Conservation (phyloP, 2,888 invertebrate species). For the Leptinotarsa haldemani region DNA sequence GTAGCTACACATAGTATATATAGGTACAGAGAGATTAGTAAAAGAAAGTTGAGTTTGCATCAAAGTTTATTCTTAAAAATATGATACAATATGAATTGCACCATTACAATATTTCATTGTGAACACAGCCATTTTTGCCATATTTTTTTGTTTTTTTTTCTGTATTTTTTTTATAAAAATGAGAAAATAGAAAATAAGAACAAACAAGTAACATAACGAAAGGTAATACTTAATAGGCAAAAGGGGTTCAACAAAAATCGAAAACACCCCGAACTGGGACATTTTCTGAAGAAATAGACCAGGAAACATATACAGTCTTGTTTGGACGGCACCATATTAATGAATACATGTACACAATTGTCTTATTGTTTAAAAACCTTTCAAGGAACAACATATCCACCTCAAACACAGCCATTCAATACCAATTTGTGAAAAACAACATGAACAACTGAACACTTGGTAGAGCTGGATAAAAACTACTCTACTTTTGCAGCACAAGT, state of each 20-base stretch:
- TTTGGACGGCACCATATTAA: conserved; percentile 9
- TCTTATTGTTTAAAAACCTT: neutral
- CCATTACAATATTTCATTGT: conserved; percentile 26
- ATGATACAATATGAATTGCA: conserved; percentile 34
- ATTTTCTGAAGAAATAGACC: conserved; percentile 8
- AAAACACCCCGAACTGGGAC: neutral
- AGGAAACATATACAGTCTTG: conserved; percentile 1
- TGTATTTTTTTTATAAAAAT: conserved; percentile 24
- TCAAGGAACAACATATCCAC: neutral
- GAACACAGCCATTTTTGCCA: conserved; percentile 43
- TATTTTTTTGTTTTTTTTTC: conserved; percentile 26
- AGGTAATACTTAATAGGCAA: conserved; percentile 35
- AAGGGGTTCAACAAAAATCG: conserved; percentile 28
- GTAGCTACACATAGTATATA: neutral
- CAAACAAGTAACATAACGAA: conserved; percentile 22
- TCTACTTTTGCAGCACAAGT: neutral
- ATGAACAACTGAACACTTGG: neutral
- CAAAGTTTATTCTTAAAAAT: conserved; percentile 37
- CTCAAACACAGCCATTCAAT: conserved; percentile 2
- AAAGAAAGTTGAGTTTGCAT: conserved; percentile 17
- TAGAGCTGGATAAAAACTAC: neutral
- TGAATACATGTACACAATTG: neutral
- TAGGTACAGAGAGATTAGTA: conserved; percentile 8
- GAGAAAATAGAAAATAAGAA: conserved; percentile 26
- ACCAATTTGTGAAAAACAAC: conserved; percentile 4